Conservation (phyloP, 92 coral and sea anemone genomes). For the Chrysogorgia sp. region DNA sequence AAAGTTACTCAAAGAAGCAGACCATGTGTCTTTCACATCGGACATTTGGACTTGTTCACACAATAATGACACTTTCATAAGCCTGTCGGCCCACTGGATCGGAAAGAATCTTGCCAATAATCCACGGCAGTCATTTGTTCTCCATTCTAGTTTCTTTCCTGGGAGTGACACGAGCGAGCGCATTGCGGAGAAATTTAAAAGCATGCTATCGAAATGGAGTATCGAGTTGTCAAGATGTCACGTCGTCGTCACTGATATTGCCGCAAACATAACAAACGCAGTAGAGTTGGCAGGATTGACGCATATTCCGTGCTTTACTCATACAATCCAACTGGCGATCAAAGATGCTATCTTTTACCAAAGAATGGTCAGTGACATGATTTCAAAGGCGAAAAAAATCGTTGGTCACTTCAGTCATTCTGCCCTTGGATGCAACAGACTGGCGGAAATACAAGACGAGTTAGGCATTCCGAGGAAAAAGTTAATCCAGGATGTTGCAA, state of each 20-base stretch:
- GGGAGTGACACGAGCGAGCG: constrained; percentile 10
- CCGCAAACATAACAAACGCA: constrained; percentile 18
- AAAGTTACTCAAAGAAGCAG: no score
- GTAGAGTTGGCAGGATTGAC: constrained; percentile 33
- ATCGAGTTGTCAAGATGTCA: constrained; percentile 27
- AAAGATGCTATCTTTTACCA: constrained; percentile 1
- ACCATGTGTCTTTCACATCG: no score
- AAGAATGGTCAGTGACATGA: constrained; percentile 3
- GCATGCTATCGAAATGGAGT: constrained; percentile 27
- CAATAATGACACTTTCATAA: no score
- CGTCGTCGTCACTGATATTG: constrained; percentile 26
- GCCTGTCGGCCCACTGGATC: no score
- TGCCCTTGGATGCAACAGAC: constrained; percentile 20
- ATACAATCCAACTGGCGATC: constrained; percentile 3
- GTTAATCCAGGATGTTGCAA: constrained; percentile 28
- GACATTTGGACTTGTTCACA: no score
- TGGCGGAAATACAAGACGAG: constrained; percentile 18
- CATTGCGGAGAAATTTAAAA: constrained; percentile 30
- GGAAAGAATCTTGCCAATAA: no score
- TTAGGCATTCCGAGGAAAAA: constrained; percentile 22
- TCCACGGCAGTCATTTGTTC: no score
- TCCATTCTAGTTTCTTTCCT: no score
- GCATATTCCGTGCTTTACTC: constrained; percentile 18
- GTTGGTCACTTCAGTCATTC: neutral
- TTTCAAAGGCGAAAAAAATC: constrained; percentile 31